Evolutionary conservation across 2,888 invertebrate species (phyloP), one percentile per base, ranked within the genome.

Genomic region (Lepidochrysops patricia): DNA sequence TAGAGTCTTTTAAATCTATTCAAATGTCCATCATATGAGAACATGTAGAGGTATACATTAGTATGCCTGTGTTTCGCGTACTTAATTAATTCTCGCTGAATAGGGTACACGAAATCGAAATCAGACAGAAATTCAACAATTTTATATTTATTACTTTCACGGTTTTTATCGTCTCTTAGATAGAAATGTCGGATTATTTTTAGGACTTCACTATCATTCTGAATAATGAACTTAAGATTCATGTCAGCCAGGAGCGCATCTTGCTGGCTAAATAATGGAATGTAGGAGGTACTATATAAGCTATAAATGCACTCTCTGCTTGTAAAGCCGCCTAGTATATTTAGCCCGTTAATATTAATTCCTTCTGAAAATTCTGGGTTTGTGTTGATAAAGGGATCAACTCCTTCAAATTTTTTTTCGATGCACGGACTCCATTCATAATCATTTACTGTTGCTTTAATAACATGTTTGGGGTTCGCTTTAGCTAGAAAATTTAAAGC

Each of bases 61-160:
- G 57, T 35, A 9, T 66, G 67, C 1, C 61, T 66, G 52, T 68
- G 69, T n/a, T 65, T 59, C 1, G 67, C 19, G 50, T 68, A 71
- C 12, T 62, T 63, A 4, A 63, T 25, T 9, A 82, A 67, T 37
- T 70, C 71, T 57, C 75, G 70, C 15, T 75, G 72, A 2, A 68
- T 62, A 0, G 82, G 77, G 62, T 80, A 70, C 12, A 63, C 67
- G 29, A 73, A 81, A 3, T 65, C 62, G 7, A 70, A 73, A 65
- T 82, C 83, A 0, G 82, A 77, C 56, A 70, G 68, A 48, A 77
- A 80, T 9, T 79, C 62, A 1, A 69, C 67, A 1, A 82, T 27
- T 0, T 65, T 61, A 61, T 66, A 65, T 26, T 64, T 68, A 0
- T 68, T 26, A 0, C 32, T 26, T 35, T 58, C 50, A 15, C 7